Percentiles rank a stretch among this genome's conserved stretches.
Evolutionary conservation across 1,140 invertebrate species (phyloP).

Genomic region (Rhizoglyphus robini): DNA sequence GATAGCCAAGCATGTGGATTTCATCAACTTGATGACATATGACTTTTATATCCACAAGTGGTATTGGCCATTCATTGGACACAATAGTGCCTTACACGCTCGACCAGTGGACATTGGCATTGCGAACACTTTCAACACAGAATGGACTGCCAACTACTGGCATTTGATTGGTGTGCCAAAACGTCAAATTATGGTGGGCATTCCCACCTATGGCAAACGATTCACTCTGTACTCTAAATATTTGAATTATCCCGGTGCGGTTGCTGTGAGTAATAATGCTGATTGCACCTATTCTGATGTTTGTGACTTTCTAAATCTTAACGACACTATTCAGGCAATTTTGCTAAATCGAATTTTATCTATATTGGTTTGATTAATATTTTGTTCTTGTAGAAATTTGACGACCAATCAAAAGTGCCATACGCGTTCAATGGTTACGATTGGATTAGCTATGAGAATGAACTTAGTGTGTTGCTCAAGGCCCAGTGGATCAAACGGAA

Average conservation of each 20-base stretch:
- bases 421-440: conserved; percentile 56
- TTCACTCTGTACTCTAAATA: conserved; percentile 52
- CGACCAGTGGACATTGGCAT: conserved; percentile 44
- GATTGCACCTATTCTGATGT: conserved; percentile 20
- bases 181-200: conserved; percentile 67
- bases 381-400: conserved; percentile 36
- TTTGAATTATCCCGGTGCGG: conserved; percentile 51
- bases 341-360: neutral
- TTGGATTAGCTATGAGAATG: conserved; percentile 79
- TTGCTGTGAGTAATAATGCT: conserved; percentile 48
- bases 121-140: conserved; percentile 58
- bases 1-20: conserved; percentile 62
- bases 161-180: conserved; percentile 56
- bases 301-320: conserved; percentile 23
- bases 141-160: conserved; percentile 70
- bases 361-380: neutral
- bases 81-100: conserved; percentile 60
- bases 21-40: conserved; percentile 75
- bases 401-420: conserved; percentile 54
- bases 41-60: conserved; percentile 64
- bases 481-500: conserved; percentile 27
- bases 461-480: conserved; percentile 55
- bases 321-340: conserved; percentile 19
- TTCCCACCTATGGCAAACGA: conserved; percentile 76
- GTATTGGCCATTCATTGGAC: conserved; percentile 60